Conservation (phyloP, 1,140 invertebrate genomes). For the Cecropterus lyciades region DNA sequence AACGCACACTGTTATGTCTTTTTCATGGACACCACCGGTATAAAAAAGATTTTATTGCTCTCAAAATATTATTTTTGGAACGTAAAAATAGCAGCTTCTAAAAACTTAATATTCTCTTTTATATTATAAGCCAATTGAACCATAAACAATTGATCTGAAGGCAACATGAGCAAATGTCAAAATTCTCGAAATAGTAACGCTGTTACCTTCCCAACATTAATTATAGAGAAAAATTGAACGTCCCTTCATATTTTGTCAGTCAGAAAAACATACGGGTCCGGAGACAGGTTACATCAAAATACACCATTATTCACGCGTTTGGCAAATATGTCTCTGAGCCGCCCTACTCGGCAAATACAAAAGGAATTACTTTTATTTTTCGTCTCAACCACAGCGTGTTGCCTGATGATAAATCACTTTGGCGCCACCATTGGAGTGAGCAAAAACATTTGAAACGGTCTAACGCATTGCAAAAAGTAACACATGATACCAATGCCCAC, state of each 20-base stretch:
- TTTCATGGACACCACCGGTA: slow-evolving; percentile 62
- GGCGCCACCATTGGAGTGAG: slow-evolving; percentile 55
- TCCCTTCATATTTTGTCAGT: slow-evolving; percentile 43
- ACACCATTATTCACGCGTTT: slow-evolving; percentile 74
- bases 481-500: slow-evolving; percentile 53
- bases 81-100: slow-evolving; percentile 46
- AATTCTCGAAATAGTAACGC: not conserved
- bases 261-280: slow-evolving; percentile 40
- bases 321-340: slow-evolving; percentile 64
- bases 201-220: slow-evolving; percentile 21
- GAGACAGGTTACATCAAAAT: slow-evolving; percentile 49
- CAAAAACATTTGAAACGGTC: slow-evolving; percentile 70
- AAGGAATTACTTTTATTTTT: slow-evolving; percentile 80
- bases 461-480: slow-evolving; percentile 62
- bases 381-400: slow-evolving; percentile 77
- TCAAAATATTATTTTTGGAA: slow-evolving; percentile 61
- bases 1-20: slow-evolving; percentile 72
- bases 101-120: slow-evolving; percentile 36
- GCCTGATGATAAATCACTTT: slow-evolving; percentile 80
- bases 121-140: slow-evolving; percentile 37
- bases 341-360: slow-evolving; percentile 70
- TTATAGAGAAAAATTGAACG: slow-evolving; percentile 38
- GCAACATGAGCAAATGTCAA: not conserved
- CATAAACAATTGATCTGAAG: not conserved
- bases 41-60: slow-evolving; percentile 66